These are phyloP conservation scores for Scolanthus callimorphus DNA, from an alignment of 92 coral and sea anemone genomes.

Conservation along the genomic window DNA sequence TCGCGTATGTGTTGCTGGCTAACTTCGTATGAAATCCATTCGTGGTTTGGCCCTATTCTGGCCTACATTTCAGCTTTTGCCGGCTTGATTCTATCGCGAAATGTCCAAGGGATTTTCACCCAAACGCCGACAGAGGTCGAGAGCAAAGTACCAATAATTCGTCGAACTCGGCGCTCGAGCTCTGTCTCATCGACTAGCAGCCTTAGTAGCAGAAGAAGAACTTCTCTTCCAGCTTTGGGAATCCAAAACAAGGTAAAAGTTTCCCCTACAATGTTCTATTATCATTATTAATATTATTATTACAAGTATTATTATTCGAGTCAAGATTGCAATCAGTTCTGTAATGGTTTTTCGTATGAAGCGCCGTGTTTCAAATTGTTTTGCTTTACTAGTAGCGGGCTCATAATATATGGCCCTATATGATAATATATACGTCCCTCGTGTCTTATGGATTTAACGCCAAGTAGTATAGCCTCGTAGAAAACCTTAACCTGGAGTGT, in stretches of 20 bases:
- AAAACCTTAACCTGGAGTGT: too few species aligned
- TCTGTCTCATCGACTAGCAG: conserved; percentile 80
- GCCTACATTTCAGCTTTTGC: conserved; percentile 93
- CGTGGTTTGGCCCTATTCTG: conserved; percentile 83
- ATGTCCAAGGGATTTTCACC: conserved; percentile 64
- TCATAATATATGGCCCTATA: too few species aligned
- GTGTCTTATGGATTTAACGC: too few species aligned
- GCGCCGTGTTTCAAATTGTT: too few species aligned
- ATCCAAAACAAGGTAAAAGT: conserved; percentile 81
- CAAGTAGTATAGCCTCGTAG: too few species aligned
- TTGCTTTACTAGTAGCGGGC: too few species aligned
- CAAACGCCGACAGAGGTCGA: conserved; percentile 87
- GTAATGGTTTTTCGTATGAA: background rate
- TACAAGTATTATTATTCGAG: background rate
- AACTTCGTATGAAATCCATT: conserved; percentile 70
- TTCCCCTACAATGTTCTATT: too few species aligned
- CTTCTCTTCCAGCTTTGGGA: conserved; percentile 97
- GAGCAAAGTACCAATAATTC: conserved; percentile 80
- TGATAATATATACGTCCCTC: too few species aligned
- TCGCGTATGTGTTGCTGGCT: conserved; percentile 84
- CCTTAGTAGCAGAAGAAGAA: conserved; percentile 71
- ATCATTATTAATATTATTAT: background rate
- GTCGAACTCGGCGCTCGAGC: conserved; percentile 68
- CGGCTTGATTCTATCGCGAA: conserved; percentile 86
- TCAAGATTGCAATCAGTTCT: background rate